Evolutionary conservation across 1,140 invertebrate genomes (phyloP).

Genomic region (Megathymus violae): DNA sequence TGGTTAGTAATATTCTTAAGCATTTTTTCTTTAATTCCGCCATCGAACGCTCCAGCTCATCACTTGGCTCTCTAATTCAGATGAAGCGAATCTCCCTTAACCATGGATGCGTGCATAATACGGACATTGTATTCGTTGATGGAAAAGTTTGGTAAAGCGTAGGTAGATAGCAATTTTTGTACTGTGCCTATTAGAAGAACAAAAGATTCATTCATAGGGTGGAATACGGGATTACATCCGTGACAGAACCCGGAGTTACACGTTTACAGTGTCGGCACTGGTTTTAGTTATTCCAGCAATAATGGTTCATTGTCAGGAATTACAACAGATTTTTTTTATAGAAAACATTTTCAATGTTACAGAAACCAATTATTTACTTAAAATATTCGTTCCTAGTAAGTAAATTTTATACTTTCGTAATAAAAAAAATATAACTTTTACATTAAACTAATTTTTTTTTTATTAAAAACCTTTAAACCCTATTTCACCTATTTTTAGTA

Average conservation of each 20-base stretch:
- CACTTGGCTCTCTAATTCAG: slow-evolving; percentile 36
- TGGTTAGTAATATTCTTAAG: too few relatives aligned
- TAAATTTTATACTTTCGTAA: too few relatives aligned
- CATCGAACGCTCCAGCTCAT: slow-evolving; percentile 26
- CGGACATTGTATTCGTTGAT: slow-evolving; percentile 57
- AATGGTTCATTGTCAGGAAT: too few relatives aligned
- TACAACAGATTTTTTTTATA: too few relatives aligned
- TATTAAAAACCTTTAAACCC: too few relatives aligned
- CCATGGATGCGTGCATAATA: slow-evolving; percentile 51
- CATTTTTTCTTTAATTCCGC: too few relatives aligned
- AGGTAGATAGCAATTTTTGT: slow-evolving; percentile 42
- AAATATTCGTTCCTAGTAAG: too few relatives aligned
- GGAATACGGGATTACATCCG: slow-evolving; percentile 35
- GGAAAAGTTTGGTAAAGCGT: slow-evolving; percentile 75
- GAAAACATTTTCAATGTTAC: too few relatives aligned
- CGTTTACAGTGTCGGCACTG: slow-evolving; percentile 8
- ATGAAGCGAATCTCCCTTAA: slow-evolving; percentile 50
- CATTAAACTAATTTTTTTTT: too few relatives aligned
- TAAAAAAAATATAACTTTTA: too few relatives aligned
- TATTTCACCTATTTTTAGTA: too few relatives aligned
- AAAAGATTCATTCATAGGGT: slow-evolving; percentile 38
- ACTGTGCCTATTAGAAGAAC: slow-evolving; percentile 37
- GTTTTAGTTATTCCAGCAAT: slow-evolving; percentile 3
- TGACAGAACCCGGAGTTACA: slow-evolving; percentile 23
- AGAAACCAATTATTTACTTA: too few relatives aligned